Base-by-base conservation (phyloP, 2,113 vertebrate species). In the Xerus inauris region DNA sequence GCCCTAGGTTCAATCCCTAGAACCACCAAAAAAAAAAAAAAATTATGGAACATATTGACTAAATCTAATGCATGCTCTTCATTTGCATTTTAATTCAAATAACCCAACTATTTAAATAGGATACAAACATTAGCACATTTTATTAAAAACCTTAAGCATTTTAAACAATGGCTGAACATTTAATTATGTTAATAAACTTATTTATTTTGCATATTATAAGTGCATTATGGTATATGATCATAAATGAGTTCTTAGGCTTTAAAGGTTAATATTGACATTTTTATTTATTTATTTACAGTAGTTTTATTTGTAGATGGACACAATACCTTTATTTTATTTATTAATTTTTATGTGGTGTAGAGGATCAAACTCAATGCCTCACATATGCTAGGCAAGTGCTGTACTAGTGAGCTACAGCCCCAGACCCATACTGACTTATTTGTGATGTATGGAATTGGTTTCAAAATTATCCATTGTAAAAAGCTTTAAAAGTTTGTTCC, bases 401-500 rank as follows among this genome's bases (percentile, higher is more conserved):
- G 20, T 57, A 7, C 20, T 20, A 57, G 0, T 57, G 20, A 24
- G 20, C 54, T 22, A 24, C 8, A 57, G 20, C 20, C 54, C 54
- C 20, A 57, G 54, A 57, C 2, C 20, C 35, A 69, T 69, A 69
- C 19, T 69, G 32, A 6, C 35, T n/a, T n/a, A 69, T 69, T 47
- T 89, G 73, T 67, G 11, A 75, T 51, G 3, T 51, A 69, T 87
- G 1, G 5, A 67, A 59, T 75, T 91, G 65, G 13, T 24, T 69
- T 86, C 35, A 89, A 79, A 75, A 96, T 69, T 89, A 69, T n/a
- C n/a, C n/a, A n/a, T n/a, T n/a, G n/a, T 38, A 4, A 85, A 82
- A 51, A 5, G 73, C 92, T 69, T 62, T 38, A 3, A 89, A 84
- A 40, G 9, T 30, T 95, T 89, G 22, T 14, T 51, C 6, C 84